Conservation (phyloP, 2,797 vertebrate species). For the Falco novaeseelandiae region DNA sequence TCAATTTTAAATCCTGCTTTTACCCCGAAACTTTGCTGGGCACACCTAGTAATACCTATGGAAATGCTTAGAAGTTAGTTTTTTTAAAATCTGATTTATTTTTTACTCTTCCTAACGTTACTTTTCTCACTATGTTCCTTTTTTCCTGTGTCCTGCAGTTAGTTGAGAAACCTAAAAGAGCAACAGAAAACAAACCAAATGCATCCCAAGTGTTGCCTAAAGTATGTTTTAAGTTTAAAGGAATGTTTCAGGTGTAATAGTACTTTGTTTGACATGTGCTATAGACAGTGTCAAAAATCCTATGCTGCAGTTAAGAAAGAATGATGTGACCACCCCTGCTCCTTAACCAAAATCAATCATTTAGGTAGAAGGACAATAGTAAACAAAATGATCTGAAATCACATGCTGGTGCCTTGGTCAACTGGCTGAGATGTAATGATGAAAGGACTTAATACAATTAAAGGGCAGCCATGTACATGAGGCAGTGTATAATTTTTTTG, state of each 20-base stretch:
- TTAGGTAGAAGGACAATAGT: background rate
- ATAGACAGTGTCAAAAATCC: background rate
- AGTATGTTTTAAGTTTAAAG: background rate
- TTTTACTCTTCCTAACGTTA: background rate
- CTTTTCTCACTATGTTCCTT: conserved; percentile 18
- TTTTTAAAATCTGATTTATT: background rate
- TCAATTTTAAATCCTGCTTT: conserved; percentile 2
- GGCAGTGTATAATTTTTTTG: background rate
- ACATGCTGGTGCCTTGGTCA: background rate
- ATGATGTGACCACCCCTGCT: background rate
- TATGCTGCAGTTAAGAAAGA: background rate
- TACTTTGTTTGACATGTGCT: background rate
- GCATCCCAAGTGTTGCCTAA: background rate
- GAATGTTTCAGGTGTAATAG: background rate
- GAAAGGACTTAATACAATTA: background rate
- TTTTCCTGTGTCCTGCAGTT: conserved; percentile 19
- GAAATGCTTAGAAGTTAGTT: background rate
- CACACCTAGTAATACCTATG: background rate
- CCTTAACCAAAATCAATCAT: background rate
- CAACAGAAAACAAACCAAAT: background rate
- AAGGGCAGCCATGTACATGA: background rate
- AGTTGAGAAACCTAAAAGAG: background rate
- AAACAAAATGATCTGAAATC: background rate
- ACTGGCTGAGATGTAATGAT: background rate
- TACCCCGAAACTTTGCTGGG: background rate